Base-by-base conservation (phyloP, 2,113 vertebrate species). In the Acrocephalus kingi region DNA sequence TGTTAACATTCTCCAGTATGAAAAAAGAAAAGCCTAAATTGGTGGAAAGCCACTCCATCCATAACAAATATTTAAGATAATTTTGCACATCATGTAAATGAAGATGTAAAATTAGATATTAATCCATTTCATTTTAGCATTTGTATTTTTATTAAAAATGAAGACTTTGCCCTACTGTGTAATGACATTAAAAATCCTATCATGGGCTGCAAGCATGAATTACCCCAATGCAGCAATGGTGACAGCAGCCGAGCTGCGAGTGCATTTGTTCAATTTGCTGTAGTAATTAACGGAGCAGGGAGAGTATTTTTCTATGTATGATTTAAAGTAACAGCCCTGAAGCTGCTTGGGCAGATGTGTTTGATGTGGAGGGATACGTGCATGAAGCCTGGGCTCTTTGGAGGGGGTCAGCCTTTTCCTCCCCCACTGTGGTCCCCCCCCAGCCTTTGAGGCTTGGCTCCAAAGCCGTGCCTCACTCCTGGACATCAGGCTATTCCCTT, bases 51-150 rank as follows among this genome's bases (percentile, higher is more conserved):
- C 81, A 93, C 95, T 97, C 93, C 97, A 97, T 97, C 97, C 96
- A 96, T 97, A 97, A 97, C 96, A 98, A 97, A 98, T 97, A 97
- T 96, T 98, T 98, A 97, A 97, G 96, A 96, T 97, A 98, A 97
- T 97, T 98, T 97, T 97, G 87, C 93, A 96, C 95, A 94, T 97
- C 94, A 74, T 94, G 95, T 96, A 98, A 97, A 97, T 97, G 96
- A 97, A 97, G 75, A 96, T 94, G 95, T 97, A 97, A 97, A 97
- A 98, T 97, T 97, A 97, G 96, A 97, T 98, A 97, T 96, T 97
- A 97, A 98, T 97, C 93, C 94, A 45, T 98, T 97, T 98, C 96
- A 97, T 96, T 97, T 93, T 86, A 96, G 41, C 91, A 92, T 96
- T 97, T 94, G 90, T 97, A 92, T 94, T 97, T 97, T 96, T 97